Base-by-base conservation (phyloP, 2,888 invertebrate species). In the Cantharis rustica region DNA sequence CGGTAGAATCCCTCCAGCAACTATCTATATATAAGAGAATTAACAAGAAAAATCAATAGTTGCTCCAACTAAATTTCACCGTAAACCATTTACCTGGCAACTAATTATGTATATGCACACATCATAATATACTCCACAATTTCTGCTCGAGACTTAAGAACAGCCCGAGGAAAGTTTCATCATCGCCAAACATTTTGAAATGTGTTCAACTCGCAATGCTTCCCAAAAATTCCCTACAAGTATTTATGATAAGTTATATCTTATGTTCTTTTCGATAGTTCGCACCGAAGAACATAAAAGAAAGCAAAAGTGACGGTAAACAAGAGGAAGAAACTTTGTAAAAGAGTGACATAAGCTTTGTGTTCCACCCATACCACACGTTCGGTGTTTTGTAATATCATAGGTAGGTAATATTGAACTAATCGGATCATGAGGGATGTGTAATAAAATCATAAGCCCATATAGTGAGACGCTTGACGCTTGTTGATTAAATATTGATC, bases 401-500 rank as follows among this genome's bases (percentile, higher is more conserved):
- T 47, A 47, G 47, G 47, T 74, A 74, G 47, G 77, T 77, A 77
- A 72, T 77, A 77, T 77, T 74, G 72, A 77, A 79, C 75, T 75
- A 79, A 75, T 75, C 77, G 66, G 73, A 62, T 69, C 77, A 80
- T 81, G 80, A 80, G 80, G 77, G 80, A 79, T 79, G 79, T 80
- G 79, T 82, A 81, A 82, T 82, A 82, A 80, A 81, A 79, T 79
- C 79, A 79, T 81, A 82, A 84, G 83, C 84, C 84, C 84, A 84
- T 84, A 75, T 84, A 83, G 83, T 83, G 83, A 80, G 80, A 78
- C 77, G 77, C 77, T 77, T 77, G 77, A 77, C 81, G 83, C 84
- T 83, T 83, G 83, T 84, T 85, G 84, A 85, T 85, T 85, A 85
- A 85, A 85, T 85, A 85, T 85, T 85, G 85, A 85, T 85, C 85